These are phyloP conservation scores for Girardinichthys multiradiatus DNA, from an alignment of 2,113 vertebrate species.

Conservation along the genomic window DNA sequence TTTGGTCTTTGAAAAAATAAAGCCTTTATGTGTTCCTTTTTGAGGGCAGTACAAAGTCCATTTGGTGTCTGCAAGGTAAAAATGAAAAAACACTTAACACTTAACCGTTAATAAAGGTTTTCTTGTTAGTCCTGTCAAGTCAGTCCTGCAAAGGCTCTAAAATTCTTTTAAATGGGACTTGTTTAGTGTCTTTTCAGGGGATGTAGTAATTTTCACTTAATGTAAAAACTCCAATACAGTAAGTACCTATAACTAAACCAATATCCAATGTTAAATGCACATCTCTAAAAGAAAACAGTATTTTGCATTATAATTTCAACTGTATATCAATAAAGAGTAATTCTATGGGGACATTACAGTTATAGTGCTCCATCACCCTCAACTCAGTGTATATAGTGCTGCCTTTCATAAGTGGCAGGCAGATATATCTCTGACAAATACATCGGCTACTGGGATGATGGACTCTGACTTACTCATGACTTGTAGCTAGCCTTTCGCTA, in stretches of 20 bases:
- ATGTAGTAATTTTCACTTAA: constrained; percentile 22
- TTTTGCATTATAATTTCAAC: constrained; percentile 5
- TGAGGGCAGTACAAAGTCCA: constrained; percentile 1
- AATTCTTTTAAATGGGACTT: constrained; percentile 26
- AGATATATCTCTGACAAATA: constrained; percentile 77
- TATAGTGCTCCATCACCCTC: constrained; percentile 22
- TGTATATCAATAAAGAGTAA: constrained; percentile 11
- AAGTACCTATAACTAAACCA: not conserved
- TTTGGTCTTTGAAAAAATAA: not conserved
- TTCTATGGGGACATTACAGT: constrained; percentile 23
- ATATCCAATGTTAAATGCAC: not conserved
- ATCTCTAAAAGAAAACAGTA: constrained; percentile 11
- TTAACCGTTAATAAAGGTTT: constrained; percentile 37
- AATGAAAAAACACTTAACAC: constrained; percentile 31
- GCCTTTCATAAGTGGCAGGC: constrained; percentile 44
- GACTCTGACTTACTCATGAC: constrained; percentile 68
- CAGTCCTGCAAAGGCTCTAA: constrained; percentile 26
- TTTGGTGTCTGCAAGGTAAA: constrained; percentile 1
- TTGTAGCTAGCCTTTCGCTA: constrained; percentile 62
- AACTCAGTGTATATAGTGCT: constrained; percentile 23
- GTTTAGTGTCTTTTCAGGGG: constrained; percentile 18
- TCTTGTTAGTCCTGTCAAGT: constrained; percentile 31
- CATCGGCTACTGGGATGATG: constrained; percentile 64
- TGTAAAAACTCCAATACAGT: constrained; percentile 23
- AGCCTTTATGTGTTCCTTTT: not conserved